Base-by-base conservation (phyloP, 2,888 invertebrate genomes). In the Neuroscelio doddi region DNA sequence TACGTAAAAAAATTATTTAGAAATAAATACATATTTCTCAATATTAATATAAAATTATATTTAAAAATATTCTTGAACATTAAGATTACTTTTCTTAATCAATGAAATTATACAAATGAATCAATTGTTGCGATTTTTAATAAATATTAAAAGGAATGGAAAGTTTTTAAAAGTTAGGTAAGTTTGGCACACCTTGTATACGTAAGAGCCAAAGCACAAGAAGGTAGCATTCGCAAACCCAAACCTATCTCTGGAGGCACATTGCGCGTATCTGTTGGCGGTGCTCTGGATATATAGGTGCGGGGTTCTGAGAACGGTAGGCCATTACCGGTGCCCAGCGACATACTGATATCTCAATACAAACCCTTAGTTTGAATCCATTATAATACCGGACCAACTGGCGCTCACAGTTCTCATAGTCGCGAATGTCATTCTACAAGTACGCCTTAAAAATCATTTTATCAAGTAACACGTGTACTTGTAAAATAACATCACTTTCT, bases 291-390 rank as follows among this genome's bases (percentile, higher is more conserved):
- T 75, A 73, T 75, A 73, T 71, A 71, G 71, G 75, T 73, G 74
- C 71, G 62, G 73, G 73, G 69, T 83, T 83, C 82, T 74, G 65
- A 79, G 83, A 83, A 83, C 76, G 73, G 74, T 75, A 81, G 82
- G 69, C 81, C 82, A 82, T 82, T 83, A 82, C 82, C 73, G 75
- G 77, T 77, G 75, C 77, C 74, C 72, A 73, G 74, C 74, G 79
- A 80, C 80, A 79, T 81, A 80, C 83, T 83, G 82, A 83, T 84
- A 83, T 84, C 83, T 84, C 81, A 83, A 84, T 84, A 83, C 80
- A 76, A 80, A 65, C 72, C 78, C 77, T 82, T 83, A 80, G 82
- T 78, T 81, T 78, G 82, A 82, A 83, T 82, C 82, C 82, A 83
- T 83, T 83, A 83, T 80, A 81, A 80, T 80, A 77, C 78, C 75